These are phyloP conservation scores for Xylophagus ater DNA, from an alignment of 2,888 invertebrate species.

Conservation along the genomic window DNA sequence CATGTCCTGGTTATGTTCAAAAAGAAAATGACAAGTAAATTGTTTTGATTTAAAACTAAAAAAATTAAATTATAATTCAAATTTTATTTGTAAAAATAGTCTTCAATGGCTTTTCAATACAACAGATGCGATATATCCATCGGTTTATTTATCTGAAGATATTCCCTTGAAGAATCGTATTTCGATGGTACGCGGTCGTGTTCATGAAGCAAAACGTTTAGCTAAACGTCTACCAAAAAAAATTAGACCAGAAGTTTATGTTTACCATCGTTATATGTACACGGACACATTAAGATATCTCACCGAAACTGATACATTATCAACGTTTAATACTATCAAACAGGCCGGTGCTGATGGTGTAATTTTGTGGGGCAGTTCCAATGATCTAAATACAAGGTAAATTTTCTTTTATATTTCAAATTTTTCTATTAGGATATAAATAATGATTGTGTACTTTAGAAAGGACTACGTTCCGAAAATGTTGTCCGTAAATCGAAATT, in stretches of 20 bases:
- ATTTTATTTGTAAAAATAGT: constrained; percentile 37
- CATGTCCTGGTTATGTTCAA: constrained; percentile 46
- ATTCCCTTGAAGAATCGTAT: constrained; percentile 42
- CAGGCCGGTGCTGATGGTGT: constrained; percentile 48
- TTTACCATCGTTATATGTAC: constrained; percentile 64
- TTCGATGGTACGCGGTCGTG: constrained; percentile 48
- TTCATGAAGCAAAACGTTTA: constrained; percentile 51
- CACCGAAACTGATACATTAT: constrained; percentile 23
- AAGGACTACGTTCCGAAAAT: no score
- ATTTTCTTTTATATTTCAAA: no score
- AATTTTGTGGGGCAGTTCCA: constrained; percentile 67
- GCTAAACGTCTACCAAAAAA: constrained; percentile 28
- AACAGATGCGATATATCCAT: constrained; percentile 56
- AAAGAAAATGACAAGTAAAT: constrained; percentile 54
- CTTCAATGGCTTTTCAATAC: constrained; percentile 57
- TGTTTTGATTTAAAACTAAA: no score
- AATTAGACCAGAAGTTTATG: constrained; percentile 41
- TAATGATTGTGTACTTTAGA: no score
- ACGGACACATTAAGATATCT: constrained; percentile 49
- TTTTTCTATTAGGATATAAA: neutral
- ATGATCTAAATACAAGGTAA: constrained; percentile 50
- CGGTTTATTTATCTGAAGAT: constrained; percentile 50
- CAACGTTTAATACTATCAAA: constrained; percentile 15
- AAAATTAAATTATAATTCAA: no score
- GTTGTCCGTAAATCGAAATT: no score